Conservation (phyloP, 2,113 vertebrate species). For the Rana temporaria region DNA sequence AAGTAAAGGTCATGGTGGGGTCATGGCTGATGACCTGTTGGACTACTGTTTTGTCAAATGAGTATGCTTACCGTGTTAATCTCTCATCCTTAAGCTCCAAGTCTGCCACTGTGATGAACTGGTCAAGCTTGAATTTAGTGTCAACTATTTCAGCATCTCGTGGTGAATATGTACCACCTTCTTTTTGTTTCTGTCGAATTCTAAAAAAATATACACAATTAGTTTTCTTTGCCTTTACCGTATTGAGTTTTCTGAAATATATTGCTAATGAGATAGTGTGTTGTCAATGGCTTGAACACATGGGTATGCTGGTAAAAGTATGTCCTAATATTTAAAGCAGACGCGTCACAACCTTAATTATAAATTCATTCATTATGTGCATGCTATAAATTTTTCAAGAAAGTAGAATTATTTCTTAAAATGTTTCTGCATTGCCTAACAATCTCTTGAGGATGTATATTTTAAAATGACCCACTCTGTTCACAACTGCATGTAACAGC, state of each 20-base stretch:
- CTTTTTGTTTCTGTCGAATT: slow-evolving; percentile 93
- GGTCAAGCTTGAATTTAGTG: slow-evolving; percentile 96
- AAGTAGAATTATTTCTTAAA: too few relatives aligned
- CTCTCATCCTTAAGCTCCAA: slow-evolving; percentile 96
- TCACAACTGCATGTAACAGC: too few relatives aligned
- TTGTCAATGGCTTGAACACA: too few relatives aligned
- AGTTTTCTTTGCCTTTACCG: neutral
- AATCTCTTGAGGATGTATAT: too few relatives aligned
- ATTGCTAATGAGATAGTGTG: neutral
- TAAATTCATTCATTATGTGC: too few relatives aligned
- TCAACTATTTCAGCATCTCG: slow-evolving; percentile 95
- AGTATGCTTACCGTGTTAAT: slow-evolving; percentile 87
- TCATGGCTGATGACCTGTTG: slow-evolving; percentile 77
- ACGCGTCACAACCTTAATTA: too few relatives aligned
- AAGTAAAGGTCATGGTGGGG: slow-evolving; percentile 85
- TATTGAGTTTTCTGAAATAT: neutral
- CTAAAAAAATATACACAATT: slow-evolving; percentile 68
- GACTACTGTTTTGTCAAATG: slow-evolving; percentile 71
- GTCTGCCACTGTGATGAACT: slow-evolving; percentile 95
- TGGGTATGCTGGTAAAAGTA: too few relatives aligned
- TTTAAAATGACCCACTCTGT: too few relatives aligned
- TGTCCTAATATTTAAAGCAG: too few relatives aligned
- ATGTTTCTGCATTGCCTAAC: too few relatives aligned
- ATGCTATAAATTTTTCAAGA: too few relatives aligned
- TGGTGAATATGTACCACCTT: slow-evolving; percentile 95